phyloP scores from a whole-genome alignment of 2,113 vertebrate genomes.

The Periophthalmodon schlosseri region DNA sequence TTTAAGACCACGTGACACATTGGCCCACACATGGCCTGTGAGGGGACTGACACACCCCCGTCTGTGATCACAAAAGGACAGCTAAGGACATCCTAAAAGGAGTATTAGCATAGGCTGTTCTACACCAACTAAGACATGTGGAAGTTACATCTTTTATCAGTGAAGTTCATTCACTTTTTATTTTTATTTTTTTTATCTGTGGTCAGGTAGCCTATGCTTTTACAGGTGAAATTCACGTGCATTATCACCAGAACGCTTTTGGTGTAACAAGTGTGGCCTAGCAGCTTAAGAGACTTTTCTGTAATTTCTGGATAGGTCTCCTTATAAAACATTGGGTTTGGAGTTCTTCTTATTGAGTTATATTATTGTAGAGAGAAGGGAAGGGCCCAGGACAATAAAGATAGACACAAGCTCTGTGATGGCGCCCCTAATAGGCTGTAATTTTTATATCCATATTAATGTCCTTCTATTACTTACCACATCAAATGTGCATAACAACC shows the following conservation, averaged over 20 bases:
- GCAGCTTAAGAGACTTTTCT: neutral
- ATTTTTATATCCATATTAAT: neutral
- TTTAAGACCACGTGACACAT: conserved; percentile 38
- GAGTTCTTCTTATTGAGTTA: neutral
- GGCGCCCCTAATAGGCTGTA: neutral
- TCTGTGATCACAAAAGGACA: conserved; percentile 7
- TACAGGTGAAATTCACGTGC: conserved; percentile 4
- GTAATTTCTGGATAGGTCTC: neutral
- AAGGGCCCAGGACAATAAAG: neutral
- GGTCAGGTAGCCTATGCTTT: neutral
- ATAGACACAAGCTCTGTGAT: neutral
- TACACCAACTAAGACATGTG: neutral
- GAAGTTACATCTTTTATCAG: neutral
- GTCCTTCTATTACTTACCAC: neutral
- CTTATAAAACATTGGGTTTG: neutral
- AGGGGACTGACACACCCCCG: conserved; percentile 50
- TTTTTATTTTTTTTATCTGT: neutral
- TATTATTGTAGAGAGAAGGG: neutral
- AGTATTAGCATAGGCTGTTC: neutral
- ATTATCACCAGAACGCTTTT: neutral
- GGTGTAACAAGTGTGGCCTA: neutral
- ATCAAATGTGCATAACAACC: neutral
- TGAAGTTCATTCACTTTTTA: conserved; percentile 33
- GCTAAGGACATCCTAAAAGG: neutral
- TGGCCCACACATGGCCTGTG: conserved; percentile 37